phyloP scores from a whole-genome alignment of 2,113 vertebrate genomes.

The Tautogolabrus adspersus region DNA sequence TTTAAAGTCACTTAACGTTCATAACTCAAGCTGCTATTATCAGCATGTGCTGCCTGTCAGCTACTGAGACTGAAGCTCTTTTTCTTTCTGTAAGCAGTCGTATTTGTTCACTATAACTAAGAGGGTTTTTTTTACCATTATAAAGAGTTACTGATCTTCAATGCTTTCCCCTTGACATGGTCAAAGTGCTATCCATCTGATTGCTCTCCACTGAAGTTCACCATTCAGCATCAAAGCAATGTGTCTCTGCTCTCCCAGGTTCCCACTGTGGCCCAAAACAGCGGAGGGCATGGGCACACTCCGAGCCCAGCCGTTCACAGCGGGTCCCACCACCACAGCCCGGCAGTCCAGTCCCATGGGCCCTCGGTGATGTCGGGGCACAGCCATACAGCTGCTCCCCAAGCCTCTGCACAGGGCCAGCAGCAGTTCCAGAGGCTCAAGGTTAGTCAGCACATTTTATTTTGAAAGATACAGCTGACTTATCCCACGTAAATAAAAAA shows the following conservation, averaged over 20 bases:
- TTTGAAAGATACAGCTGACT: neutral
- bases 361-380: constrained; percentile 88
- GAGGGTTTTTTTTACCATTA: neutral
- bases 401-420: constrained; percentile 91
- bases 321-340: constrained; percentile 90
- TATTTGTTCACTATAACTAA: too few relatives aligned
- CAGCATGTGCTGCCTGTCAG: neutral
- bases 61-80: neutral
- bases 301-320: constrained; percentile 89
- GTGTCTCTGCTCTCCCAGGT: constrained; percentile 81
- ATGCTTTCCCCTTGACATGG: neutral
- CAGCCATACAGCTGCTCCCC: constrained; percentile 88
- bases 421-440: constrained; percentile 99
- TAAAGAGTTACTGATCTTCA: neutral
- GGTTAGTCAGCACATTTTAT: constrained; percentile 75
- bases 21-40: neutral
- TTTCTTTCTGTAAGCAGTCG: neutral
- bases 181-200: neutral
- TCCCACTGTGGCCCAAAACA: constrained; percentile 92
- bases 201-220: neutral
- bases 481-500: too few relatives aligned
- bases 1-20: neutral
- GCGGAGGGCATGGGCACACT: constrained; percentile 89
- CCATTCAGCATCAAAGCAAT: neutral
- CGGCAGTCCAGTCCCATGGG: constrained; percentile 88